Conservation (phyloP, 2,888 invertebrate genomes). For the Orchestes rusci region DNA sequence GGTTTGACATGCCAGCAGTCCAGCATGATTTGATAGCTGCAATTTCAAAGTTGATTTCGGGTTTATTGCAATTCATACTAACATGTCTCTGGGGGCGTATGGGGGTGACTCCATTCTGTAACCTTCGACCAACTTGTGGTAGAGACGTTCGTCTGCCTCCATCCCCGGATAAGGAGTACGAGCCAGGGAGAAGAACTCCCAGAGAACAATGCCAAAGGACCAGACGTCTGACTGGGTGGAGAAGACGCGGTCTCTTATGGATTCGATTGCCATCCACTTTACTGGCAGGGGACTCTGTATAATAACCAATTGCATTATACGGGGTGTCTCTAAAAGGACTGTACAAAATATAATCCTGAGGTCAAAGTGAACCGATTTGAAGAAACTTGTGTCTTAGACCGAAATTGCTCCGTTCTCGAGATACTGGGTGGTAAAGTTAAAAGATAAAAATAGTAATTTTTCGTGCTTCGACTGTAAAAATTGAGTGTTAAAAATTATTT, state of each 20-base stretch:
- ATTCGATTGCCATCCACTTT: constrained; percentile 95
- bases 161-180: constrained; percentile 83
- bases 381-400: too few species aligned
- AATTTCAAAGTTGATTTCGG: too few species aligned
- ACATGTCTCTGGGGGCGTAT: constrained; percentile 73
- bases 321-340: too few species aligned
- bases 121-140: constrained; percentile 69
- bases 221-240: constrained; percentile 94
- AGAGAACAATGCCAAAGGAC: constrained; percentile 85
- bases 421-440: too few species aligned
- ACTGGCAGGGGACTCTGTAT: constrained; percentile 78
- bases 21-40: constrained; percentile 69
- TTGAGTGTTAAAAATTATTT: too few species aligned
- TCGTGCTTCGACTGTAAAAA: too few species aligned
- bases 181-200: constrained; percentile 84
- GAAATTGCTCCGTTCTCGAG: too few species aligned
- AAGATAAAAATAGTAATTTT: too few species aligned
- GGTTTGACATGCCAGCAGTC: constrained; percentile 83
- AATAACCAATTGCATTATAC: too few species aligned
- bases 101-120: constrained; percentile 84
- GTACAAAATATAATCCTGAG: too few species aligned
- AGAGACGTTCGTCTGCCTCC: constrained; percentile 63
- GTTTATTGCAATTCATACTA: too few species aligned
- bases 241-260: constrained; percentile 82
- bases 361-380: too few species aligned